Percentiles rank a stretch among this genome's conserved stretches.
Conservation (phyloP, 1,140 invertebrate genomes). For the Asobara japonica region DNA sequence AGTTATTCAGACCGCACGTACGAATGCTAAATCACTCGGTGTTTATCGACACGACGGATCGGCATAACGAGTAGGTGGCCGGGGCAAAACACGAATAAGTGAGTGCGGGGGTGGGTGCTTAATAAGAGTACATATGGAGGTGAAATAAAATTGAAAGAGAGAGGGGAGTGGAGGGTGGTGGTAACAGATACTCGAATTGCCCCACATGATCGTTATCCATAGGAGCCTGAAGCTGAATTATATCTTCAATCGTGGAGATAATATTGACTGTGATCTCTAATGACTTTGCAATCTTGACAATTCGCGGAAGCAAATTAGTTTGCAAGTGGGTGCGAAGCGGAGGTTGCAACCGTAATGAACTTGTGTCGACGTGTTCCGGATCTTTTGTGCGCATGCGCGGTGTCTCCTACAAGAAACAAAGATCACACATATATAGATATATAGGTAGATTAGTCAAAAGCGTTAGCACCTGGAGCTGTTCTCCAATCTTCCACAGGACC, state of each 20-base stretch:
- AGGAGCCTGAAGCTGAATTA: neutral
- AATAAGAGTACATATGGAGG: neutral
- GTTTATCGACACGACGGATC: slow-evolving; percentile 39
- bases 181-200: neutral
- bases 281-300: no score
- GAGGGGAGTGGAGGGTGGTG: neutral
- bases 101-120: neutral
- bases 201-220: slow-evolving; percentile 22
- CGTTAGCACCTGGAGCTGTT: no score
- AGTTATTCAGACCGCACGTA: slow-evolving; percentile 26
- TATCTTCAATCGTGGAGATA: neutral
- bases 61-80: slow-evolving; percentile 41
- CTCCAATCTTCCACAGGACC: no score
- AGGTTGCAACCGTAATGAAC: no score
- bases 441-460: no score
- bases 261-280: no score
- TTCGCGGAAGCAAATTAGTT: no score
- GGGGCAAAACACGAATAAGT: slow-evolving; percentile 13
- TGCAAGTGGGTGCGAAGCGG: no score
- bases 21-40: slow-evolving; percentile 39
- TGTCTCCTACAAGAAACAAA: no score
- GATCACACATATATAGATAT: no score
- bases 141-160: neutral
- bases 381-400: neutral
- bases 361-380: no score